A percentile compares a stretch with the other conserved stretches of the same genome.
These are phyloP conservation scores for Carapus acus DNA, from an alignment of 2,797 vertebrate genomes.

Conservation along the genomic window DNA sequence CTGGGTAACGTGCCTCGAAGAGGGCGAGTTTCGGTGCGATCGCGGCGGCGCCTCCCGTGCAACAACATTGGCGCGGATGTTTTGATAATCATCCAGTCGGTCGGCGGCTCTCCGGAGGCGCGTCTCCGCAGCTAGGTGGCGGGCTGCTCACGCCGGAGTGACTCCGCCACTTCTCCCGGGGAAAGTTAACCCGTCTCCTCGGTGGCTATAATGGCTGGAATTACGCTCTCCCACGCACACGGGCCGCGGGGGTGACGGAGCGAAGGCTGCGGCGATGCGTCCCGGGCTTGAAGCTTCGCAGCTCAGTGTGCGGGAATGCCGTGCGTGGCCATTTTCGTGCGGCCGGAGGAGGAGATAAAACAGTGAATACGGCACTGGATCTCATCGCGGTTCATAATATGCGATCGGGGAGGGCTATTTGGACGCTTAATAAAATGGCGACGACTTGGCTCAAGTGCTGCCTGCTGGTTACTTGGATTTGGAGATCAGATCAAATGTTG, in stretches of 20 bases:
- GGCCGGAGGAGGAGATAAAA: slow-evolving; percentile 54
- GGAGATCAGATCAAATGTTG: slow-evolving; percentile 51
- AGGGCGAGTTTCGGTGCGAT: slow-evolving; percentile 58
- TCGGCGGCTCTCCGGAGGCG: slow-evolving; percentile 45
- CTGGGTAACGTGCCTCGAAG: slow-evolving; percentile 57
- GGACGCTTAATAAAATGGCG: slow-evolving; percentile 68
- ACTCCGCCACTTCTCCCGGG: slow-evolving; percentile 46
- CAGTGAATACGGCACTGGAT: slow-evolving; percentile 46
- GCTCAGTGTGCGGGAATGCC: slow-evolving; percentile 64
- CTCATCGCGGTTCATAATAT: slow-evolving; percentile 52
- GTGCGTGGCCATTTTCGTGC: slow-evolving; percentile 68
- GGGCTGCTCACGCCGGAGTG: slow-evolving; percentile 51
- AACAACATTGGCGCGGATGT: slow-evolving; percentile 73
- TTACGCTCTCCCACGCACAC: slow-evolving; percentile 36
- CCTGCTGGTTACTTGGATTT: slow-evolving; percentile 29
- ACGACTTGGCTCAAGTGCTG: slow-evolving; percentile 59
- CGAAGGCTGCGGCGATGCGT: slow-evolving; percentile 27
- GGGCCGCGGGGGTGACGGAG: slow-evolving; percentile 39
- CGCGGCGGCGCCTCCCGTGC: slow-evolving; percentile 55
- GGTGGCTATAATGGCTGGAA: slow-evolving; percentile 48
- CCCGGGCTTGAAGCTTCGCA: slow-evolving; percentile 21
- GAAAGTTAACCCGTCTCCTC: slow-evolving; percentile 64
- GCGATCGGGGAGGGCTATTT: slow-evolving; percentile 53
- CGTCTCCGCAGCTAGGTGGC: slow-evolving; percentile 69
- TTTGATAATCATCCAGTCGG: slow-evolving; percentile 67